A percentile compares a stretch with the other conserved stretches of the same genome.
These are phyloP conservation scores for Holotrichia oblita DNA, from an alignment of 1,140 invertebrate genomes.

Conservation along the genomic window DNA sequence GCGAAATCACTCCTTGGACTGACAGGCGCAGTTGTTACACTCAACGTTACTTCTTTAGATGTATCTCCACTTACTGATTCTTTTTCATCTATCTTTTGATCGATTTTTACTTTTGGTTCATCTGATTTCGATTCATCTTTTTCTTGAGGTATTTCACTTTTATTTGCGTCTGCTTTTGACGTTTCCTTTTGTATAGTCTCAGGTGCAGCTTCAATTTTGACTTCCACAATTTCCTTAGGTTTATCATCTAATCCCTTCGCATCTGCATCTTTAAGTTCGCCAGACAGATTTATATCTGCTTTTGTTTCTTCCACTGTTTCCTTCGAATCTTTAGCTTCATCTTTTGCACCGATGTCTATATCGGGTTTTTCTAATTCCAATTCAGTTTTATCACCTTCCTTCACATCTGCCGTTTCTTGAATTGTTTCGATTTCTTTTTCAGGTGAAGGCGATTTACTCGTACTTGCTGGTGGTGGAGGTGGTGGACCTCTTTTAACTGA, in stretches of 20 bases:
- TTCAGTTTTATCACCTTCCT: conserved; percentile 42
- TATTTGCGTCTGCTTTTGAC: too few species aligned
- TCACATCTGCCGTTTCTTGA: too few species aligned
- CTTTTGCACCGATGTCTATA: too few species aligned
- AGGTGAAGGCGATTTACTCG: neutral
- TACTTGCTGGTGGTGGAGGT: conserved; percentile 24
- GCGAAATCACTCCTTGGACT: conserved; percentile 11
- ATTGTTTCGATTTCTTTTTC: conserved; percentile 24
- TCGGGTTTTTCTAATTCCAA: conserved; percentile 40
- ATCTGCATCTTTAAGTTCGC: too few species aligned
- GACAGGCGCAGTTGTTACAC: neutral
- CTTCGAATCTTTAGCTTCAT: neutral
- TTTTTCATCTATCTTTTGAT: too few species aligned
- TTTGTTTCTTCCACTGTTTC: too few species aligned
- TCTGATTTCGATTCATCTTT: too few species aligned
- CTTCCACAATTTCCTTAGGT: conserved; percentile 41
- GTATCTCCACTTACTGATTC: too few species aligned
- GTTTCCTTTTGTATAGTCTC: too few species aligned
- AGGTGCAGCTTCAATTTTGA: neutral
- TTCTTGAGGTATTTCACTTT: too few species aligned
- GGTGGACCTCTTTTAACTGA: conserved; percentile 45
- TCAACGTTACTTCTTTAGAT: neutral
- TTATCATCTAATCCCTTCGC: conserved; percentile 41
- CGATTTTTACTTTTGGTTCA: too few species aligned
- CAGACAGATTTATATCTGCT: too few species aligned